Evolutionary conservation across 2,888 invertebrate genomes (phyloP).

Genomic region (Eilema sororculum): DNA sequence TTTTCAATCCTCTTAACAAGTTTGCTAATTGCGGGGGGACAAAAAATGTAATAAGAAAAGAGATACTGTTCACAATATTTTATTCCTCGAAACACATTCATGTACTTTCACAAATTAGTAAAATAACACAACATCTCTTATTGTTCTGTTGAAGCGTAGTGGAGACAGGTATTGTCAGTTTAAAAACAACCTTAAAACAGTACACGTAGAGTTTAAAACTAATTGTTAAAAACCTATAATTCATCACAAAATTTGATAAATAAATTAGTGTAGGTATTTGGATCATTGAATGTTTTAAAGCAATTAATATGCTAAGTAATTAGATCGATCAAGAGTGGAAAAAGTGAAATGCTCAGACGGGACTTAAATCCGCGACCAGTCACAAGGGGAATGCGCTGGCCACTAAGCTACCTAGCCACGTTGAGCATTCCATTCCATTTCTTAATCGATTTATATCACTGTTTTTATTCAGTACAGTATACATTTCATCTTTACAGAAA

Average conservation of each 20-base stretch:
- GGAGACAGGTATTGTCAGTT: constrained; percentile 31
- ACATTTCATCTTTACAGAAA: background rate
- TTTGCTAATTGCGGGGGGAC: no score
- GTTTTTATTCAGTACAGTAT: no score
- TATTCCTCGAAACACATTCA: constrained; percentile 54
- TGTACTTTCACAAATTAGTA: constrained; percentile 47
- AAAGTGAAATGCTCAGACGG: no score
- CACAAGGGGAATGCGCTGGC: no score
- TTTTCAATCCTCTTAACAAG: no score
- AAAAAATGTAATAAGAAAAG: background rate
- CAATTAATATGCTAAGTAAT: no score
- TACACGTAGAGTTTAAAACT: background rate
- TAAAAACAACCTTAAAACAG: background rate
- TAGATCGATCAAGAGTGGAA: no score
- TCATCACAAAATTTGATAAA: background rate
- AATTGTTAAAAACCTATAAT: background rate
- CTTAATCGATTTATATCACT: no score
- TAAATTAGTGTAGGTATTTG: background rate
- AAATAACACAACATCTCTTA: constrained; percentile 34
- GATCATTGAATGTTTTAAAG: no score
- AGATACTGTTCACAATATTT: constrained; percentile 43
- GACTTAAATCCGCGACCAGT: no score
- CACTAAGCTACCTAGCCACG: no score
- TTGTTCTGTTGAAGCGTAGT: constrained; percentile 41
- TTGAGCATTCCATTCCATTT: no score